These are phyloP conservation scores for Aulostomus chinensis DNA, from an alignment of 2,797 vertebrate genomes.

Conservation along the genomic window DNA sequence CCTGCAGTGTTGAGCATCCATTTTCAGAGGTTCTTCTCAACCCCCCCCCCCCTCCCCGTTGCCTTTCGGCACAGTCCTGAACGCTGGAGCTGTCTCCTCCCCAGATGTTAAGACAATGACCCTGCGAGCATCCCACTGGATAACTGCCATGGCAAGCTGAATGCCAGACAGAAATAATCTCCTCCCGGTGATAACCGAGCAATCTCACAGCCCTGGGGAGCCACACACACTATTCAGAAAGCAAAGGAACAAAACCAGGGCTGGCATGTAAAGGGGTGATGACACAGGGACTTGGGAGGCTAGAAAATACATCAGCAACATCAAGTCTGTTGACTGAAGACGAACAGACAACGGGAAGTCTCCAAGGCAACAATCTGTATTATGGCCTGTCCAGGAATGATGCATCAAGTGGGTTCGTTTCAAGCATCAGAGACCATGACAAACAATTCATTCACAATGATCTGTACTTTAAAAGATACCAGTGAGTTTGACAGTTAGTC, in stretches of 20 bases:
- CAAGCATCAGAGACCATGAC: not conserved
- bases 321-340: slow-evolving; percentile 17
- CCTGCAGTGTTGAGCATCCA: slow-evolving; percentile 36
- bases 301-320: slow-evolving; percentile 28
- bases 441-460: not conserved
- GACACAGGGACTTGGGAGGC: slow-evolving; percentile 28
- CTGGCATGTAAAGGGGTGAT: slow-evolving; percentile 46
- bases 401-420: not conserved
- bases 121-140: slow-evolving; percentile 49
- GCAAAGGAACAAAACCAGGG: slow-evolving; percentile 40
- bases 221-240: slow-evolving; percentile 43
- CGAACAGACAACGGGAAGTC: slow-evolving; percentile 10
- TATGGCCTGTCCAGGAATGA: not conserved
- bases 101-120: slow-evolving; percentile 58
- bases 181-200: slow-evolving; percentile 62
- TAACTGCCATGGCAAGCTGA: slow-evolving; percentile 59
- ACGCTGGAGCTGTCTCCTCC: slow-evolving; percentile 36
- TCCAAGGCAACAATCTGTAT: not conserved
- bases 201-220: slow-evolving; percentile 56
- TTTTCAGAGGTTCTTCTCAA: slow-evolving; percentile 36
- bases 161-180: slow-evolving; percentile 70
- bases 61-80: slow-evolving; percentile 30
- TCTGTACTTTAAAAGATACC: too few species aligned
- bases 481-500: too few species aligned
- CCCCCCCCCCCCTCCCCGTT: not conserved